Percentiles rank a stretch among this genome's conserved stretches.
Evolutionary conservation across 2,797 vertebrate species (phyloP).

Genomic region (Neosalanx taihuensis): DNA sequence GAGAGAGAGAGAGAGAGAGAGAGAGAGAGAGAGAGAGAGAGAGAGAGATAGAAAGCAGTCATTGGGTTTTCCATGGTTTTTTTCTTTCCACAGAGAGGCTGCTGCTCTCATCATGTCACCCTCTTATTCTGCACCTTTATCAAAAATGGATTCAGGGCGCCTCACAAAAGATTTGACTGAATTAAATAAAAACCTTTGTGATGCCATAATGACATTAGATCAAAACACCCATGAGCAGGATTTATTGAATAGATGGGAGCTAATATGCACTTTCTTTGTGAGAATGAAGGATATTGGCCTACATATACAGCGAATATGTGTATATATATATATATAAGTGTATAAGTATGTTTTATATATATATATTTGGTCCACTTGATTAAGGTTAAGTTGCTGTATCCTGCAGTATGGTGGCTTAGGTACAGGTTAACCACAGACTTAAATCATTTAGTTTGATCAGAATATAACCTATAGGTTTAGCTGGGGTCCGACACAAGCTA

Average conservation of each 20-base stretch:
- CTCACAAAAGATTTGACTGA: conserved; percentile 24
- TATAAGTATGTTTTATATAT: no score
- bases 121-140: conserved; percentile 18
- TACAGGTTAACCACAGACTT: no score
- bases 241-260: conserved; percentile 19
- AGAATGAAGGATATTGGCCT: conserved; percentile 10
- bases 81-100: conserved; percentile 30
- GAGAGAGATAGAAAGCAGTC: conserved; percentile 2
- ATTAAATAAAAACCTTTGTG: conserved; percentile 18
- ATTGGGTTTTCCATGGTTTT: conserved; percentile 35
- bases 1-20: no score
- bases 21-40: no score
- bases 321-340: no score
- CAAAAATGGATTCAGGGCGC: conserved; percentile 31
- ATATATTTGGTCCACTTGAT: no score
- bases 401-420: no score
- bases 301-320: no score
- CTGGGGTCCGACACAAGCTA: no score
- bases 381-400: no score
- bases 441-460: no score
- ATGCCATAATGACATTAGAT: conserved; percentile 21
- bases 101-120: conserved; percentile 35
- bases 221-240: conserved; percentile 2
- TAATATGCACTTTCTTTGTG: conserved; percentile 8
- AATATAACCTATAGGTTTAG: no score